phyloP scores from a whole-genome alignment of 2,797 vertebrate species.

The Capromys pilorides region DNA sequence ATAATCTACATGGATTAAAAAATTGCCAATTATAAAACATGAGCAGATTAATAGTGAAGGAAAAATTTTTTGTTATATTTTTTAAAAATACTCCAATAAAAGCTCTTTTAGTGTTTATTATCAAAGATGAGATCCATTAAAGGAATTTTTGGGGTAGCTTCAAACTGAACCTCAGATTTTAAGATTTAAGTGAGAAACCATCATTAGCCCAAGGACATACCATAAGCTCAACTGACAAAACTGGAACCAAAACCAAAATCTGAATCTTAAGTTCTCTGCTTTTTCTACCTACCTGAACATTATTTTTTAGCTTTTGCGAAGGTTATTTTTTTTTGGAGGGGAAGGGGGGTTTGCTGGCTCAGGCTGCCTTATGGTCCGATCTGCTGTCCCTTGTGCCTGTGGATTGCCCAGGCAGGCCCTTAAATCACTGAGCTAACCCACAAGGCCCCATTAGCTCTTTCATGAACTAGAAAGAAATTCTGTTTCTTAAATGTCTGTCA shows the following conservation, averaged over 20 bases:
- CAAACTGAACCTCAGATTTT: constrained; percentile 12
- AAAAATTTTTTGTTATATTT: neutral
- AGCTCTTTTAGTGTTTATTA: constrained; percentile 19
- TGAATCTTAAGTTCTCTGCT: neutral
- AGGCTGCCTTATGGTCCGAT: no score
- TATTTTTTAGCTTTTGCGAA: neutral
- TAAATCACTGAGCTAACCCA: no score
- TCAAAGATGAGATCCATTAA: constrained; percentile 15
- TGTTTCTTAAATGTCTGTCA: constrained; percentile 18
- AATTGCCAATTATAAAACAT: constrained; percentile 50
- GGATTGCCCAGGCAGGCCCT: no score
- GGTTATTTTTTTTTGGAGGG: no score
- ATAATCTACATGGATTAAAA: constrained; percentile 1
- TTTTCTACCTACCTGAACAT: neutral
- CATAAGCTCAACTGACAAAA: neutral
- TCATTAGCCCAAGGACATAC: neutral
- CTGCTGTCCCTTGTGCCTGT: no score
- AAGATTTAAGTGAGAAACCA: neutral
- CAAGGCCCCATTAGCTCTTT: neutral
- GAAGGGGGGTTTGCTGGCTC: no score
- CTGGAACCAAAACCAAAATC: constrained; percentile 7
- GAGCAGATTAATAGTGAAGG: constrained; percentile 16
- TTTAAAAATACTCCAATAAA: neutral
- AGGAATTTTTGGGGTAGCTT: constrained; percentile 28
- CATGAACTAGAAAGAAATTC: constrained; percentile 36